phyloP scores from a whole-genome alignment of 2,888 invertebrate genomes.

The Conus canariensis region DNA sequence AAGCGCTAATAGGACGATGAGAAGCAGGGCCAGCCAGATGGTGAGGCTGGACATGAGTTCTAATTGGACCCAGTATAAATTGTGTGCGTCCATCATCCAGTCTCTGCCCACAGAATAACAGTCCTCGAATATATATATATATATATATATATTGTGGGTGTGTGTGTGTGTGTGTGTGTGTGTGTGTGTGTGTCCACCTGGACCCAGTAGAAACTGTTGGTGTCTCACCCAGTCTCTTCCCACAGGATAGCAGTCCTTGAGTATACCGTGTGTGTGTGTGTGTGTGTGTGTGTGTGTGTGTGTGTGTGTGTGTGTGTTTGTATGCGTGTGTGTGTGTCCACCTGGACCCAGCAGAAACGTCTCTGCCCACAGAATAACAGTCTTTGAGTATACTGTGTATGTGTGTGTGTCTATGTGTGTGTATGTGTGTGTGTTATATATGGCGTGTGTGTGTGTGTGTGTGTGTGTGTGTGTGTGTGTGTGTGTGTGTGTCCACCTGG shows the following conservation, averaged over 20 bases:
- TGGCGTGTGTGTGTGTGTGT: too few species aligned
- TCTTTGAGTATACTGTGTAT: too few species aligned
- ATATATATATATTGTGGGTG: too few species aligned
- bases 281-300: not conserved
- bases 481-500: too few species aligned
- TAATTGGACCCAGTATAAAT: conserved; percentile 58
- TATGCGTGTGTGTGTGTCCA: conserved; percentile 42
- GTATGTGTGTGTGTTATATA: too few species aligned
- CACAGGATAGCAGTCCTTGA: not conserved
- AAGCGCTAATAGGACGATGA: conserved; percentile 68
- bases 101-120: conserved; percentile 51
- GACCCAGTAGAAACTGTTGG: not conserved
- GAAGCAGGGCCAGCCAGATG: conserved; percentile 70
- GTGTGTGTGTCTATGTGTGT: too few species aligned
- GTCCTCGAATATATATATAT: too few species aligned
- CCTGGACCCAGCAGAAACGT: conserved; percentile 56
- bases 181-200: too few species aligned
- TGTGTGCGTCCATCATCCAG: conserved; percentile 55
- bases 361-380: conserved; percentile 45
- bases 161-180: too few species aligned
- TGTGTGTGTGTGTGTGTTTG: too few species aligned
- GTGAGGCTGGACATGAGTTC: conserved; percentile 59
- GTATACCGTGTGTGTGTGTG: not conserved
- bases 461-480: too few species aligned
- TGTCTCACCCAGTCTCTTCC: not conserved